Conservation (phyloP, 1,140 invertebrate genomes). For the Drosophila orosa region DNA sequence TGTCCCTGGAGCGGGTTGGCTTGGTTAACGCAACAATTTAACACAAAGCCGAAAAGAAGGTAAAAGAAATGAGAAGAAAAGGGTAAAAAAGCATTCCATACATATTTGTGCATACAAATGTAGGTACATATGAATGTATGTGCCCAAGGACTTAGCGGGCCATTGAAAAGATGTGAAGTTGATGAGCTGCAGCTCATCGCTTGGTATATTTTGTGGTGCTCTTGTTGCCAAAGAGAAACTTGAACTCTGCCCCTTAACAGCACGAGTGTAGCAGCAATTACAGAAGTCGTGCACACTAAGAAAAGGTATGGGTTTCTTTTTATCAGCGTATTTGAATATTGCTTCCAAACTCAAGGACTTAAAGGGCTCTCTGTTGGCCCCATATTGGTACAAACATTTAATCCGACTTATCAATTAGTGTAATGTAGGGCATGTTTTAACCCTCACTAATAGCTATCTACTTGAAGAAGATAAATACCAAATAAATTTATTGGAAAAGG, state of each 20-base stretch:
- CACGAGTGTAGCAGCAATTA: slow-evolving; percentile 56
- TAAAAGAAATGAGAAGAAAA: slow-evolving; percentile 50
- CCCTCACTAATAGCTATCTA: not conserved
- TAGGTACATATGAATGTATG: slow-evolving; percentile 1
- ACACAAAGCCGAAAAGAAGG: slow-evolving; percentile 52
- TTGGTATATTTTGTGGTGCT: slow-evolving; percentile 71
- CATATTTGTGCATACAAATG: slow-evolving; percentile 47
- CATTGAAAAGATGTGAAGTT: slow-evolving; percentile 51
- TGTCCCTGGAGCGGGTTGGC: slow-evolving; percentile 57
- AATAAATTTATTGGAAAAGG: too few relatives aligned
- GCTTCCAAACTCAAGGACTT: not conserved
- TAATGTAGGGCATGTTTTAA: not conserved
- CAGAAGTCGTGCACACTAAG: slow-evolving; percentile 14
- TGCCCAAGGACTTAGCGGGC: slow-evolving; percentile 49
- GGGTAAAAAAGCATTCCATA: slow-evolving; percentile 27
- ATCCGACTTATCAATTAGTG: not conserved
- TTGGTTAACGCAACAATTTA: slow-evolving; percentile 74
- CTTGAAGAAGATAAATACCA: not conserved
- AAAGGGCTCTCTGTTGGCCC: rapidly evolving
- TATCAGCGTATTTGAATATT: not conserved
- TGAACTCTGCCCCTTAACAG: slow-evolving; percentile 67
- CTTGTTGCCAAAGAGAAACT: slow-evolving; percentile 56
- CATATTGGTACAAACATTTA: not conserved
- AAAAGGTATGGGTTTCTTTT: too few relatives aligned
- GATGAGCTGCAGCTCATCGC: slow-evolving; percentile 68